phyloP scores from a whole-genome alignment of 2,113 vertebrate genomes.

The Melanostigma gelatinosum region DNA sequence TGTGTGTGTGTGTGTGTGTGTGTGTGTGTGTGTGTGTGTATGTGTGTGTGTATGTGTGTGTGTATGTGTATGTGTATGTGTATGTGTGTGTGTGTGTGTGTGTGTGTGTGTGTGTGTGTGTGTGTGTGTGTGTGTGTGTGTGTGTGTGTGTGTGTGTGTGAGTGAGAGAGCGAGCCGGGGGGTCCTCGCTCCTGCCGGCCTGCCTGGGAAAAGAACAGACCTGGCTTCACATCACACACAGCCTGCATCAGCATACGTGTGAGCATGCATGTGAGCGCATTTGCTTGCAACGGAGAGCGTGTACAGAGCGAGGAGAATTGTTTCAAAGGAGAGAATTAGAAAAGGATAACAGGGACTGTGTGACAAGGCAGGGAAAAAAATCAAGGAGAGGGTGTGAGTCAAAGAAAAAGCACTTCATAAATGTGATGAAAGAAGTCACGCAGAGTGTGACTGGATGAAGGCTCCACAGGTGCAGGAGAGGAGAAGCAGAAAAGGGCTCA shows the following conservation, averaged over 20 bases:
- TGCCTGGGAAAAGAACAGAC: constrained; percentile 62
- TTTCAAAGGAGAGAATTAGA: constrained; percentile 59
- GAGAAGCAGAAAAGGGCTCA: constrained; percentile 11
- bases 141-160: constrained; percentile 8
- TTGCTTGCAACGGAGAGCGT: constrained; percentile 13
- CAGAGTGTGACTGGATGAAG: constrained; percentile 16
- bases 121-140: neutral
- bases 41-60: neutral
- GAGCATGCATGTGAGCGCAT: constrained; percentile 48
- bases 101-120: neutral
- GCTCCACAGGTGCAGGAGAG: constrained; percentile 26
- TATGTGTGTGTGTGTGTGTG: neutral
- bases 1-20: no score
- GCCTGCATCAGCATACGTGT: constrained; percentile 47
- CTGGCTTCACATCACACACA: constrained; percentile 61
- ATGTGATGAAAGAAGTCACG: constrained; percentile 35
- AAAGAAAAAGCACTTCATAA: neutral
- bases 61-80: constrained; percentile 6
- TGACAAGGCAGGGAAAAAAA: constrained; percentile 27
- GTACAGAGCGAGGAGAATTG: constrained; percentile 13
- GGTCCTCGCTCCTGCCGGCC: constrained; percentile 48
- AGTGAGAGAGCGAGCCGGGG: neutral
- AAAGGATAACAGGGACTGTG: constrained; percentile 34
- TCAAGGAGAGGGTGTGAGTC: constrained; percentile 20
- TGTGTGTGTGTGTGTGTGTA: neutral